Base-by-base conservation (phyloP, 2,888 invertebrate genomes). In the Syritta pipiens region DNA sequence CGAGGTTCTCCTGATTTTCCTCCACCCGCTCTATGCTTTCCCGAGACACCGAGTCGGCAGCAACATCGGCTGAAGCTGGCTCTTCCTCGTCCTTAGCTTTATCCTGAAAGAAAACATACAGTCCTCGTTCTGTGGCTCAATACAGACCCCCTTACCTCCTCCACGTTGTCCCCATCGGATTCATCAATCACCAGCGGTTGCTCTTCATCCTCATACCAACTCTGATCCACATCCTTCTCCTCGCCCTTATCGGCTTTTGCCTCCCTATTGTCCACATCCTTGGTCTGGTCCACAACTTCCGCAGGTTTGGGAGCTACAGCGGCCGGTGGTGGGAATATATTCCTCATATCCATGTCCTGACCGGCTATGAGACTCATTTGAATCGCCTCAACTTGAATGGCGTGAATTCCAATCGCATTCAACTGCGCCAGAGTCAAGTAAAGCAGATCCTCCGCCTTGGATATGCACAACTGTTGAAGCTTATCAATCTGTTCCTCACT, bases 301-400 rank as follows among this genome's bases (percentile, higher is more conserved):
- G 22, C n/a, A 2, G 28, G 14, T 3, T 22, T 28, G 6, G 9
- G 9, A n/a, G 63, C 0, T 17, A 9, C 17, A 17, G n/a, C 22
- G 12, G 17, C 19, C 2, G 35, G 24, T 28, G 40, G 28, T 30
- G 40, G 37, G 4, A 20, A 63, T 3, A 69, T 55, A 62, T 19
- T 62, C 22, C 74, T 57, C 79, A 79, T 79, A 42, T 79, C 79
- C 2, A 42, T 59, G 12, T 79, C 79, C 10, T 68, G 28, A 7
- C 55, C 62, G 5, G 42, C 30, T 9, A 55, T 49, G 10, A 74
- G 12, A 42, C 49, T 68, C 72, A 44, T 62, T 62, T 67, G 79
- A 10, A 79, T 67, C 20, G 79, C 67, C 44, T 79, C 72, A 46
- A 79, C 62, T 62, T 79, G 74, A 24, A 35, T 62, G 4, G 74